A percentile compares a stretch with the other conserved stretches of the same genome.
These are phyloP conservation scores for Hirudinaria manillensis DNA, from an alignment of 2,888 invertebrate species.

Conservation along the genomic window DNA sequence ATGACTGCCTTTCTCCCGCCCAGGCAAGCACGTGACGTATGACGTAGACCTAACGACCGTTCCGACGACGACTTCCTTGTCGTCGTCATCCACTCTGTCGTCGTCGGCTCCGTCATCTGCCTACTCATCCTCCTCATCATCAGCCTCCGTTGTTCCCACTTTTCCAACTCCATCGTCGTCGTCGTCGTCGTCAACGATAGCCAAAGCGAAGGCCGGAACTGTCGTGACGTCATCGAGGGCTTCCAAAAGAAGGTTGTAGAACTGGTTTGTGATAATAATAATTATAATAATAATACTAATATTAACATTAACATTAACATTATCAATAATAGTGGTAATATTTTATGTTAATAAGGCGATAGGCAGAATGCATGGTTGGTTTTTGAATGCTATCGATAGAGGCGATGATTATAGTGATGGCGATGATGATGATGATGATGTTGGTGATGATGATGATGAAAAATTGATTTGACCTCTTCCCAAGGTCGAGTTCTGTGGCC, in stretches of 20 bases:
- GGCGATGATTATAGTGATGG: not conserved
- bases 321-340: no score
- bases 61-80: not conserved
- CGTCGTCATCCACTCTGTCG: constrained; percentile 8
- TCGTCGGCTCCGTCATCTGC: constrained; percentile 6
- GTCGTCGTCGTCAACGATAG: constrained; percentile 38
- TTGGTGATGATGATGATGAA: not conserved
- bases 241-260: constrained; percentile 71
- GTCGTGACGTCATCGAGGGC: constrained; percentile 83
- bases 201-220: constrained; percentile 69
- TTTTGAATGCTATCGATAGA: no score
- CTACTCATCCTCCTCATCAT: not conserved
- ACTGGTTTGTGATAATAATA: no score
- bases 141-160: not conserved
- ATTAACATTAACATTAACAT: no score
- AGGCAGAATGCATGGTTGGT: not conserved
- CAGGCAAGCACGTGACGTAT: not conserved
- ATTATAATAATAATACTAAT: no score
- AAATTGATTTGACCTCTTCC: no score
- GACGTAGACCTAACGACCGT: constrained; percentile 27
- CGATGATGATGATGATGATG: not conserved
- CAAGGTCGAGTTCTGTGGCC: constrained; percentile 17
- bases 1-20: no score
- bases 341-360: no score
- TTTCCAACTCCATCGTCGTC: not conserved